Base-by-base conservation (phyloP, 2,888 invertebrate species). In the Neoitamus cyanurus region DNA sequence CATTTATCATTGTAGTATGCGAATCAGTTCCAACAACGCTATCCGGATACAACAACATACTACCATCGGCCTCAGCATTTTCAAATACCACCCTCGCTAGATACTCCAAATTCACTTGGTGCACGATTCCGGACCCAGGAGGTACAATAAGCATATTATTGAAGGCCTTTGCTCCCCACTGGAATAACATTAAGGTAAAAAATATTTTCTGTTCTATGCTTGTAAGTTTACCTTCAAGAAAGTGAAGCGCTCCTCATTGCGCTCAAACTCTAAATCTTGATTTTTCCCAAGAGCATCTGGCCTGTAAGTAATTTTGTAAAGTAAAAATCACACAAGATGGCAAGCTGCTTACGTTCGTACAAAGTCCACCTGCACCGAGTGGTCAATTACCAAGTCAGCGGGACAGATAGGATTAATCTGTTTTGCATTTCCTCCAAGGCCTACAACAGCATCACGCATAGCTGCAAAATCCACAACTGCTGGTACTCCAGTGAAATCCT, bases 1-100 rank as follows among this genome's bases (percentile, higher is more conserved):
- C 99, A 89, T 98, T 98, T 87, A 99, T 98, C 99, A 99, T 99
- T 13, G 99, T 99, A 1, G 99, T 99, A 89, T 99, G 99, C 0
- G 98, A 98, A 93, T 99, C 99, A 0, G 99, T 99, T 7, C 99
- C 99, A 58, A 99, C 99, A 86, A 98, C 95, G 9, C 96, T 96
- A 91, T 98, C 98, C 0, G 98, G 98, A 89, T 97, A 95, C 1
- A 98, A 92, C 0, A 95, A 88, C 77, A 92, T 91, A 25, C 88
- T 90, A 46, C 89, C 88, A 68, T 86, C 86, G 13, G 70, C 25
- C 0, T 88, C 88, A 89, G 93, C 92, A 0, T 92, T 93, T 9
- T 94, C 93, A 90, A 99, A 99, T 42, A 99, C 98, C 13, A 99
- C 98, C 84, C 97, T 92, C 0, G 97, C 97, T 77, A 99, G 91